phyloP scores from a whole-genome alignment of 2,797 vertebrate genomes.

The Neopelma chrysocephalum region DNA sequence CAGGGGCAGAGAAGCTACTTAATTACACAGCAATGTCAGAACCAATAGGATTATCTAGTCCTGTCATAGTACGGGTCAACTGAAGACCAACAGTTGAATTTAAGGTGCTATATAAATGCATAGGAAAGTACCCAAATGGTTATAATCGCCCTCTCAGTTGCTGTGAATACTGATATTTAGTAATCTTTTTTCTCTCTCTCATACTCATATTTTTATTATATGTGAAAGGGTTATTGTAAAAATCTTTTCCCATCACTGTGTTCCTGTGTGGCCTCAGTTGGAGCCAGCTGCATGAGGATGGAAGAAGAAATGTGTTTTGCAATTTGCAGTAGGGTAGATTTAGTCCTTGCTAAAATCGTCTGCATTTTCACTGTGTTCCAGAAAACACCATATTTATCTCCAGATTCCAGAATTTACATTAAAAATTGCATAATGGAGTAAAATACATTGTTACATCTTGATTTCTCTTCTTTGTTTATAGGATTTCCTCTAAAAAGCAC shows the following conservation, averaged over 20 bases:
- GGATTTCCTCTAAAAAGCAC: background rate
- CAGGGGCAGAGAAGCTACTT: background rate
- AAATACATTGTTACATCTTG: background rate
- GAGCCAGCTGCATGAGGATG: background rate
- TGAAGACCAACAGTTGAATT: background rate
- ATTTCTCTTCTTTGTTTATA: background rate
- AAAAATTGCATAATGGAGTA: background rate
- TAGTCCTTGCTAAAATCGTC: background rate
- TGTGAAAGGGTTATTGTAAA: conserved; percentile 3
- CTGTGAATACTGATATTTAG: conserved; percentile 13
- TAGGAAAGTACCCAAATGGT: background rate
- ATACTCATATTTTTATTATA: conserved; percentile 6
- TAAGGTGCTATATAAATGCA: conserved; percentile 40
- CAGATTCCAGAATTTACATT: background rate
- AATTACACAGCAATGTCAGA: background rate
- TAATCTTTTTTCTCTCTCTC: background rate
- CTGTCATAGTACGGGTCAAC: background rate
- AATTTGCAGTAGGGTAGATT: background rate
- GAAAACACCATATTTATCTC: background rate
- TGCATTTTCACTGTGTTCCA: background rate
- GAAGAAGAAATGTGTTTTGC: background rate
- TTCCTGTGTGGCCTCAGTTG: background rate
- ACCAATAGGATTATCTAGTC: background rate
- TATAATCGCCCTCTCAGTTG: background rate
- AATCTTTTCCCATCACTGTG: background rate